Evolutionary conservation across 2,797 vertebrate species (phyloP).

Genomic region (Brachyrhaphis roseni): DNA sequence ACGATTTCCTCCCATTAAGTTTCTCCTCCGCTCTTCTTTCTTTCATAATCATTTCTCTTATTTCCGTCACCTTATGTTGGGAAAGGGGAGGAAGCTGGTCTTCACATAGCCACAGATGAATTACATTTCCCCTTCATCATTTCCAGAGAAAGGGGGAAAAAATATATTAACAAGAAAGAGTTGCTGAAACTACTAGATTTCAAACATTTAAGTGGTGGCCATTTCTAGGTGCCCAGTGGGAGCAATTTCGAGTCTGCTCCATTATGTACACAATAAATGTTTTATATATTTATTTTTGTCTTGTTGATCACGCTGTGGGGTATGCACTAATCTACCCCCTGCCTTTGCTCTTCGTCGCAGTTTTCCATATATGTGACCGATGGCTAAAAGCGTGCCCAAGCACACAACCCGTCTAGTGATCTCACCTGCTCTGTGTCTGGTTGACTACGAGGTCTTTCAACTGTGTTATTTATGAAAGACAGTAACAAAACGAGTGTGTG

Average conservation of each 20-base stretch:
- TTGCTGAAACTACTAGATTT: slow-evolving; percentile 62
- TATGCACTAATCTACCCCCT: slow-evolving; percentile 67
- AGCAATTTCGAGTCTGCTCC: slow-evolving; percentile 52
- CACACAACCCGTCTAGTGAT: slow-evolving; percentile 33
- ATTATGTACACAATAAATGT: slow-evolving; percentile 35
- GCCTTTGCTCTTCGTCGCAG: slow-evolving; percentile 42
- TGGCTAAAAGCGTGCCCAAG: slow-evolving; percentile 33
- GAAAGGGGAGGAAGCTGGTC: slow-evolving; percentile 74
- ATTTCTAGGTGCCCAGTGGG: slow-evolving; percentile 36
- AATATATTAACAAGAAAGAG: slow-evolving; percentile 52
- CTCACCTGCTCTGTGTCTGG: slow-evolving; percentile 55
- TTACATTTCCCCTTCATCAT: slow-evolving; percentile 79
- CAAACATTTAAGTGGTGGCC: slow-evolving; percentile 58
- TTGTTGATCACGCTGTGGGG: slow-evolving; percentile 42
- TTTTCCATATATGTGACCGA: slow-evolving; percentile 32
- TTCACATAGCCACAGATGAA: slow-evolving; percentile 76
- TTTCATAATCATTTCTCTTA: slow-evolving; percentile 83
- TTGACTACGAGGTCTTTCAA: slow-evolving; percentile 40
- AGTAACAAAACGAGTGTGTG: slow-evolving; percentile 41
- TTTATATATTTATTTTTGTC: slow-evolving; percentile 43
- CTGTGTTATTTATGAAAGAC: slow-evolving; percentile 46
- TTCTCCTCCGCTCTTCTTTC: slow-evolving; percentile 71
- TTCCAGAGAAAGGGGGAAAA: slow-evolving; percentile 66
- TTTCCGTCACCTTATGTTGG: slow-evolving; percentile 75
- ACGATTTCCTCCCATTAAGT: slow-evolving; percentile 85